Evolutionary conservation across 1,140 invertebrate species (phyloP), one percentile per base, ranked within the genome.

Genomic region (Bombus confusus): DNA sequence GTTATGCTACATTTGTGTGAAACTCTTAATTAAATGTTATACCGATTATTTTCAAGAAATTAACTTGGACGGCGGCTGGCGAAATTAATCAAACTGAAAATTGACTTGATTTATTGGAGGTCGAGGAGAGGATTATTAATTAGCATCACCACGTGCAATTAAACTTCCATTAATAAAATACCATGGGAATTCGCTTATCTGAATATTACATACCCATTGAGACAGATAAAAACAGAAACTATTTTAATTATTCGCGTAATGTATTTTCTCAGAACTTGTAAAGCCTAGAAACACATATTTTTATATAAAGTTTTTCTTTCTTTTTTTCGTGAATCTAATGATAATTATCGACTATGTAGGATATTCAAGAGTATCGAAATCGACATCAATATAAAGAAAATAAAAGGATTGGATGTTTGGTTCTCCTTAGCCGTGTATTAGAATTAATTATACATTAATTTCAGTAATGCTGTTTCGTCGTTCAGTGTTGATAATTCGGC

Each of bases 361-460:
- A 66, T 34, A 66, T 34, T 34, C 0, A 41, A n/a, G 28, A 41
- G 12, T 8, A 41, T 41, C 28, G 13, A 43, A 57, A 71, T 22
- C 25, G 25, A 47, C 22, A 52, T 69, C 18, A 10, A 34, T 37
- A 34, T 25, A 2, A 10, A 22, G 34, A 57, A 64, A 43, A 78
- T 28, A 0, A 13, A 1, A 57, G 8, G 4, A 37, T 25, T 2
- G 52, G 10, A 25, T 6, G 28, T 31, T 34, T 28, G 18, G n/a
- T 57, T 52, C 12, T 28, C 18, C 39, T 47, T 71, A 39, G 28
- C 25, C 31, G 28, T 9, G 34, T 76, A 76, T 68, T 76, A 83
- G 62, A 69, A 83, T 83, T 83, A 83, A 83, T 77, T 73, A 57
- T 12, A 31, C 72, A 80, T 80, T 80, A 80, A 79, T 85, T 72